Evolutionary conservation across 2,888 invertebrate species (phyloP).

Genomic region (Cephalotes varians): DNA sequence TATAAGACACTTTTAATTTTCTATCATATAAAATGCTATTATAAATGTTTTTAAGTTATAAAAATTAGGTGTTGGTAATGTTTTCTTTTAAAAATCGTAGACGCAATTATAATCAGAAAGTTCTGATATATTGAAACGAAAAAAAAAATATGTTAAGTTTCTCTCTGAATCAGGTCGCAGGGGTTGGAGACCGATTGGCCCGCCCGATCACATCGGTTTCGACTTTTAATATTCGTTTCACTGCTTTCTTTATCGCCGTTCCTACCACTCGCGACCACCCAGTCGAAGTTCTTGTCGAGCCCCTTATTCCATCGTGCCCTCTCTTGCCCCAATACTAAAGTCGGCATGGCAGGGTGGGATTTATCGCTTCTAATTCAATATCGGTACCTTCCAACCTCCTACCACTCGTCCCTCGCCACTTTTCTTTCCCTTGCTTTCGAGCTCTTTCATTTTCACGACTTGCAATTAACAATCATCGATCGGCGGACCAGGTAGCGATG

Average conservation of each 20-base stretch:
- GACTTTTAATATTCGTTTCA: conserved; percentile 83
- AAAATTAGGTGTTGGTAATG: background rate
- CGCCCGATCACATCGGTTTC: conserved; percentile 79
- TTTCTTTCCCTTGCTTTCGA: conserved; percentile 24
- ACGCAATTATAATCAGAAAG: background rate
- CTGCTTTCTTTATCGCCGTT: conserved; percentile 80
- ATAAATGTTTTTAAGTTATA: background rate
- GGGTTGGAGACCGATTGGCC: conserved; percentile 34
- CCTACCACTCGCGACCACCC: conserved; percentile 52
- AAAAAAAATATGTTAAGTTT: background rate
- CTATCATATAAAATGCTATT: background rate
- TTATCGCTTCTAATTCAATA: conserved; percentile 84
- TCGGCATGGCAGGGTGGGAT: conserved; percentile 78
- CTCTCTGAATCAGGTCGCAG: conserved; percentile 25
- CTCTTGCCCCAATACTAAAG: conserved; percentile 76
- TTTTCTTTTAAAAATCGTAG: background rate
- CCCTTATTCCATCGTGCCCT: conserved; percentile 63
- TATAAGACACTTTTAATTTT: background rate
- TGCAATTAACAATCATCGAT: conserved; percentile 81
- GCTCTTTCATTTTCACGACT: conserved; percentile 66
- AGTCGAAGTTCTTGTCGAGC: conserved; percentile 57
- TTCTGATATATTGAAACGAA: background rate
- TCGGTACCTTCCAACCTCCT: conserved; percentile 62
- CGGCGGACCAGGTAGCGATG: conserved; percentile 54
- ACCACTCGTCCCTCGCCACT: background rate